These are phyloP conservation scores for Merluccius polli DNA, from an alignment of 2,797 vertebrate genomes.

Conservation along the genomic window DNA sequence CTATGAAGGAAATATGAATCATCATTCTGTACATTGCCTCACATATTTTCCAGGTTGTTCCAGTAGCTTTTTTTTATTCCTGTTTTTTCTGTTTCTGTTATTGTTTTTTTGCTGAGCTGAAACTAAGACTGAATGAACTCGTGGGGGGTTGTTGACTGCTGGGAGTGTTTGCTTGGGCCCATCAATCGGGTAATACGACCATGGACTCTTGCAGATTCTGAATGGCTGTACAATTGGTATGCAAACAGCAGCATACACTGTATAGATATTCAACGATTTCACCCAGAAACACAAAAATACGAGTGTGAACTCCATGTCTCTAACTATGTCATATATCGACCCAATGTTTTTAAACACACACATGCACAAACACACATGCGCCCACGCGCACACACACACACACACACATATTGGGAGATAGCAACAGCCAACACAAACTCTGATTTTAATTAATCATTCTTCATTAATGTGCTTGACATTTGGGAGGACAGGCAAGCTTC, in stretches of 20 bases:
- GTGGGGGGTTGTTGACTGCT: neutral
- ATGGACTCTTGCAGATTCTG: too few species aligned
- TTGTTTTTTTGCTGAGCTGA: neutral
- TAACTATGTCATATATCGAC: too few species aligned
- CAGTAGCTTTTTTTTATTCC: too few species aligned
- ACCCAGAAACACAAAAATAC: too few species aligned
- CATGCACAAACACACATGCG: slow-evolving; percentile 53
- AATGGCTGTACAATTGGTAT: too few species aligned
- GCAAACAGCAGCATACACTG: too few species aligned
- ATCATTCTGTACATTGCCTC: neutral
- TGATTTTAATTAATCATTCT: slow-evolving; percentile 75
- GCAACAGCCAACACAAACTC: slow-evolving; percentile 38
- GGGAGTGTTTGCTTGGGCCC: neutral
- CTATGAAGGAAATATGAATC: neutral
- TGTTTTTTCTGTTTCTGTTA: neutral
- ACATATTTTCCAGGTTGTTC: neutral
- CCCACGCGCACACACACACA: neutral
- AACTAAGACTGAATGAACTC: too few species aligned
- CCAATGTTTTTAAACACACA: neutral
- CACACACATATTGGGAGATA: neutral
- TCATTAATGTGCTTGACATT: slow-evolving; percentile 76
- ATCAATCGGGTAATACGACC: neutral
- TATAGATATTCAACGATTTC: too few species aligned
- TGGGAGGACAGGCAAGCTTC: slow-evolving; percentile 46
- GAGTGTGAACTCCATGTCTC: too few species aligned